Conservation (phyloP, 2,113 vertebrate genomes). For the Macquaria ambigua region DNA sequence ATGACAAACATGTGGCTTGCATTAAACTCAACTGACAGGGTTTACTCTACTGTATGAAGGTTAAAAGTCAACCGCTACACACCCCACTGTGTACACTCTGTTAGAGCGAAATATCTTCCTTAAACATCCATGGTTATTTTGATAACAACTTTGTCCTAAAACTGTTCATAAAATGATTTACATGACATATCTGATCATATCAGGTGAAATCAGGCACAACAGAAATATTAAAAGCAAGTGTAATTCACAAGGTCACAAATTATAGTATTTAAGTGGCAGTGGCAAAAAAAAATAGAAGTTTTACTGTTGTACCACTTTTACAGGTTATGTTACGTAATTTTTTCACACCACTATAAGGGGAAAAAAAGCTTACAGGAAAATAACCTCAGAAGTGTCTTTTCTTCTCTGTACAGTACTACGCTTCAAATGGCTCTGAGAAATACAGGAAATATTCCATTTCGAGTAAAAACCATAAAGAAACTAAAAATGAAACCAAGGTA, state of each 20-base stretch:
- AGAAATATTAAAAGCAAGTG: slow-evolving; percentile 22
- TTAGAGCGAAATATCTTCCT: slow-evolving; percentile 20
- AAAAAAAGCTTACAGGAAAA: slow-evolving; percentile 6
- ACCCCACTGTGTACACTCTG: slow-evolving; percentile 6
- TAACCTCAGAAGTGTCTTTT: slow-evolving; percentile 23
- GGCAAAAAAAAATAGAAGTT: no score
- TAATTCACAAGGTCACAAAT: slow-evolving; percentile 34
- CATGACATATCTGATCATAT: slow-evolving; percentile 13
- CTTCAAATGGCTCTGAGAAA: slow-evolving; percentile 7
- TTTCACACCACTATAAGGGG: slow-evolving; percentile 3
- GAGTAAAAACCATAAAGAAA: slow-evolving; percentile 13
- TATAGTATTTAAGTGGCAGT: slow-evolving; percentile 13
- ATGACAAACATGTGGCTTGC: neutral
- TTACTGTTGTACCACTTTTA: no score
- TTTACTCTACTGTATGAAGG: slow-evolving; percentile 8
- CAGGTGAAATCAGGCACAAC: slow-evolving; percentile 16
- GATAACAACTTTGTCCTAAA: slow-evolving; percentile 12
- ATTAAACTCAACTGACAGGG: neutral
- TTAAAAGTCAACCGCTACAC: slow-evolving; percentile 30
- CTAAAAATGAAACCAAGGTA: slow-evolving; percentile 1
- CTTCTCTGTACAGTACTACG: slow-evolving; percentile 10
- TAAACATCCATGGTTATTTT: slow-evolving; percentile 3
- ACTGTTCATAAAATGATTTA: slow-evolving; percentile 16
- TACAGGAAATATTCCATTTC: neutral
- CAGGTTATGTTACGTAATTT: slow-evolving; percentile 22